phyloP scores from a whole-genome alignment of 1,140 invertebrate genomes.

The Lucilia sericata region DNA sequence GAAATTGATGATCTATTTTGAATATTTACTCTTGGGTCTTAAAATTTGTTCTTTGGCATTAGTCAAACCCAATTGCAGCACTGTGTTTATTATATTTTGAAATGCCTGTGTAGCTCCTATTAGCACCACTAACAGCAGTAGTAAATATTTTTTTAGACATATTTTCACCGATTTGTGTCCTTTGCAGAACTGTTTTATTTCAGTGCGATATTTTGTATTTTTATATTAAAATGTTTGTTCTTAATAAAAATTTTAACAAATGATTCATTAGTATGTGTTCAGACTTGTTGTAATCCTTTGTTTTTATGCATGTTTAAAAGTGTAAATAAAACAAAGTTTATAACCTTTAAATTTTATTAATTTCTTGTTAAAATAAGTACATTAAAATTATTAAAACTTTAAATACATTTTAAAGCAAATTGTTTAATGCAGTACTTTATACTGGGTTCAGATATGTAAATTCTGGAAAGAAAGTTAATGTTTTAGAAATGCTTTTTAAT shows the following conservation, averaged over 20 bases:
- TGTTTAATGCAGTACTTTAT: too few relatives aligned
- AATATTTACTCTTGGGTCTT: neutral
- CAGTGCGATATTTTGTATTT: neutral
- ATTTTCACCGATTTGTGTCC: neutral
- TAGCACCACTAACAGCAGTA: neutral
- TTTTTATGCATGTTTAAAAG: too few relatives aligned
- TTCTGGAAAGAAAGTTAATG: too few relatives aligned
- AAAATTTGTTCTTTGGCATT: neutral
- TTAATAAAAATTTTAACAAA: neutral
- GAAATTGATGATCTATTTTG: too few relatives aligned
- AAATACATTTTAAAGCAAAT: too few relatives aligned
- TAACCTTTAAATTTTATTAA: too few relatives aligned
- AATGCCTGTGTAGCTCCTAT: neutral
- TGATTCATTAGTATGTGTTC: neutral
- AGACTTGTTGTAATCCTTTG: too few relatives aligned
- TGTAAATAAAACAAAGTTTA: too few relatives aligned
- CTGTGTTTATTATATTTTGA: neutral
- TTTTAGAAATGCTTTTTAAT: too few relatives aligned
- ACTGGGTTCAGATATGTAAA: too few relatives aligned
- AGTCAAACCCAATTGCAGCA: neutral
- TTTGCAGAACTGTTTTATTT: neutral
- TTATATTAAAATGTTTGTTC: neutral
- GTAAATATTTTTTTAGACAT: neutral
- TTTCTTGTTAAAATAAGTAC: too few relatives aligned
- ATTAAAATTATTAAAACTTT: too few relatives aligned